These are phyloP conservation scores for Monoplex corrugatus DNA, from an alignment of 2,888 invertebrate species.

Conservation along the genomic window DNA sequence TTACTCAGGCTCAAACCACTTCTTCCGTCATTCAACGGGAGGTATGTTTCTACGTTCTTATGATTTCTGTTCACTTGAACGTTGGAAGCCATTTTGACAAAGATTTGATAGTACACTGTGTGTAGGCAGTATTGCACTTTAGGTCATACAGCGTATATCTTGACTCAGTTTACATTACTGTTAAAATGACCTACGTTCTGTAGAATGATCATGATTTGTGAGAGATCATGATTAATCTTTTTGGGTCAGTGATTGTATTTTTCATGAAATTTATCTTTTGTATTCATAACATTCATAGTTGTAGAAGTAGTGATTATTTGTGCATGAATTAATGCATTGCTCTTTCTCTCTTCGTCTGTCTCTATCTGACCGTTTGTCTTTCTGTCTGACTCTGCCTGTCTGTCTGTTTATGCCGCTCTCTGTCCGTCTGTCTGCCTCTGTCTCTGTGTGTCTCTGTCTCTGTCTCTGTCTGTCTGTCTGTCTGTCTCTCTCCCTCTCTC, in stretches of 20 bases:
- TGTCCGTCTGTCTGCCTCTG: not conserved
- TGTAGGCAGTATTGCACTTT: too few relatives aligned
- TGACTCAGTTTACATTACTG: too few relatives aligned
- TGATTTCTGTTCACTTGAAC: too few relatives aligned
- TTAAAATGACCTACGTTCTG: too few relatives aligned
- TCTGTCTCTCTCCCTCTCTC: slow-evolving; percentile 22
- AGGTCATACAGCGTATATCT: too few relatives aligned
- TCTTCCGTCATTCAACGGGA: too few relatives aligned
- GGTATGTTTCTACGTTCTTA: too few relatives aligned
- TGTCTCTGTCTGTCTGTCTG: not conserved
- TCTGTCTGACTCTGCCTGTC: not conserved
- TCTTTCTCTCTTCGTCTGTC: not conserved
- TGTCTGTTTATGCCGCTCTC: not conserved
- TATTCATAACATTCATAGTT: not conserved
- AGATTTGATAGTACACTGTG: too few relatives aligned
- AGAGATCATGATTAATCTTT: too few relatives aligned
- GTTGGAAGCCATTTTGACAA: too few relatives aligned
- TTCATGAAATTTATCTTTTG: not conserved
- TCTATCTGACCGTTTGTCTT: not conserved
- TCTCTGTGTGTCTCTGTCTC: not conserved
- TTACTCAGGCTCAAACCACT: too few relatives aligned
- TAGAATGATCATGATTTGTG: too few relatives aligned
- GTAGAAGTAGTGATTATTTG: not conserved
- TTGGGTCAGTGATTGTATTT: not conserved
- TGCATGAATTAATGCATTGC: not conserved